Evolutionary conservation across 2,113 vertebrate genomes (phyloP).

Genomic region (Erinaceus europaeus): DNA sequence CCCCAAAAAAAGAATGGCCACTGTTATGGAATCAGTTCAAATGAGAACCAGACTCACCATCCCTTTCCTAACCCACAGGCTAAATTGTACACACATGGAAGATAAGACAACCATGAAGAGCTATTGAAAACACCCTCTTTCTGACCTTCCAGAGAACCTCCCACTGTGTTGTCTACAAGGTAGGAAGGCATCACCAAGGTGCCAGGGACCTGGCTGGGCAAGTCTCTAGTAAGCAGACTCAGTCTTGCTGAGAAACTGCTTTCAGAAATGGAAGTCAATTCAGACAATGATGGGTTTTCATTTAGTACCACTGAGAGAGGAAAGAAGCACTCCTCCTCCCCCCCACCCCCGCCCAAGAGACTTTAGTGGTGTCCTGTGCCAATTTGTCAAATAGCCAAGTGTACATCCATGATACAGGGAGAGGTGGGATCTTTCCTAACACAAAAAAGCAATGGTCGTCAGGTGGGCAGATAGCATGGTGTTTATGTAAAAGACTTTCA

Average conservation of each 20-base stretch:
- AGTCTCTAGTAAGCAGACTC: background rate
- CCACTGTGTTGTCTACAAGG: too few relatives aligned
- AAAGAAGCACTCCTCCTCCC: too few relatives aligned
- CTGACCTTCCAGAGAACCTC: background rate
- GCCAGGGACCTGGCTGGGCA: background rate
- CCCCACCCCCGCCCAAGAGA: too few relatives aligned
- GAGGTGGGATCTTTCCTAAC: too few relatives aligned
- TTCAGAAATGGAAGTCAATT: conserved; percentile 48
- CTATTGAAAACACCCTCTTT: background rate
- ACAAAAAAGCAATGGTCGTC: too few relatives aligned
- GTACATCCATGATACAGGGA: too few relatives aligned
- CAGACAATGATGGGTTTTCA: too few relatives aligned
- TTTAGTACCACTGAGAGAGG: conserved; percentile 40
- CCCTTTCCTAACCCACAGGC: background rate
- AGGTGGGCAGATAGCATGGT: too few relatives aligned
- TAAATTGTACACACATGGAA: background rate
- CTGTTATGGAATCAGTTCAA: background rate
- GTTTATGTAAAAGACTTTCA: too few relatives aligned
- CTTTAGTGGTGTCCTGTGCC: too few relatives aligned
- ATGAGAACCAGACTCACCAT: background rate
- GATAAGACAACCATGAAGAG: rapidly evolving
- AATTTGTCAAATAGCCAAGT: too few relatives aligned
- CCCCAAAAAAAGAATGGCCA: background rate
- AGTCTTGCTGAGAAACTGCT: background rate
- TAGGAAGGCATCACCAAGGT: too few relatives aligned